Conservation (phyloP, 2,797 vertebrate species). For the Pagetopsis macropterus region DNA sequence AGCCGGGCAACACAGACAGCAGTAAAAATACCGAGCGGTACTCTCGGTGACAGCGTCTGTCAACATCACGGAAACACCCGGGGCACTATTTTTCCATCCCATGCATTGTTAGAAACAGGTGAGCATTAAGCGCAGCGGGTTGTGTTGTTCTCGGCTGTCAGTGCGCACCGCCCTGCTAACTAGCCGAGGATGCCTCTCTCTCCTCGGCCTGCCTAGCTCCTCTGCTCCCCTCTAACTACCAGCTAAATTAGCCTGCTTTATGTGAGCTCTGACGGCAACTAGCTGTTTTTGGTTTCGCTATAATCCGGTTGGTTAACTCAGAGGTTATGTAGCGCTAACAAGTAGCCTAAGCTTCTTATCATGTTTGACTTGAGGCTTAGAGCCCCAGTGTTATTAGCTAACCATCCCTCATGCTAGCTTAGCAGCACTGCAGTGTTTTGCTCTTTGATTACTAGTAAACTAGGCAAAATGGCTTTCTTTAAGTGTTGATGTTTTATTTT, state of each 20-base stretch:
- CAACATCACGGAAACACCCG: constrained; percentile 21
- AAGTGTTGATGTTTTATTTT: background rate
- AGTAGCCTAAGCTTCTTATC: constrained; percentile 67
- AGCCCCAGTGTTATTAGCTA: constrained; percentile 69
- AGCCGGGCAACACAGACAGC: constrained; percentile 32
- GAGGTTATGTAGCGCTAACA: constrained; percentile 49
- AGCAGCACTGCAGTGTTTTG: constrained; percentile 55
- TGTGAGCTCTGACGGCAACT: constrained; percentile 45
- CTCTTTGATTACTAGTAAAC: background rate
- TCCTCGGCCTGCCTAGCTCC: constrained; percentile 63
- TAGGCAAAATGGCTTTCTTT: background rate
- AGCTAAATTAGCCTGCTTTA: constrained; percentile 60
- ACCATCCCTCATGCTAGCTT: constrained; percentile 62
- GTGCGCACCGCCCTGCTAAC: constrained; percentile 57
- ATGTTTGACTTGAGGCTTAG: constrained; percentile 53
- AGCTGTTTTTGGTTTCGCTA: constrained; percentile 32
- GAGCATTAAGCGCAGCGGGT: constrained; percentile 43
- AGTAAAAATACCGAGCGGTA: constrained; percentile 24
- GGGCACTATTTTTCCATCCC: constrained; percentile 49
- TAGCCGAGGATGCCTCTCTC: constrained; percentile 65
- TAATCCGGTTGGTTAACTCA: constrained; percentile 58
- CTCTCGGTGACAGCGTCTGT: constrained; percentile 56
- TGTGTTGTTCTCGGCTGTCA: constrained; percentile 42
- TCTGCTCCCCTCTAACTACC: background rate
- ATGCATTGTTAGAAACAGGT: constrained; percentile 79